Conservation (phyloP, 1,140 invertebrate genomes). For the Acromyrmex echinatior region DNA sequence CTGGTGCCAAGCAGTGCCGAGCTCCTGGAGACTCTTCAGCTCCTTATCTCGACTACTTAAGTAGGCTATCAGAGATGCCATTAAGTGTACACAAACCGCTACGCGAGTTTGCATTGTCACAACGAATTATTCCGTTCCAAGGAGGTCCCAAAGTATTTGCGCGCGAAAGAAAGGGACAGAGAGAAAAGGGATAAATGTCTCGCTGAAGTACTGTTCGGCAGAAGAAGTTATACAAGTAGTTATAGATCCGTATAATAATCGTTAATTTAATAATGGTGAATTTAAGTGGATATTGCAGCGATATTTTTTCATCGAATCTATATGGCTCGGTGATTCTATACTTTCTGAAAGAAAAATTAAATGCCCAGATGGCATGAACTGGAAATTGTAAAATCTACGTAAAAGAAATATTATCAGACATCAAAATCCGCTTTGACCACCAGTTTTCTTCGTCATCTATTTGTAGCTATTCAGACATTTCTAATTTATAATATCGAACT, state of each 20-base stretch:
- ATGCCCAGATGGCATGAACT: too few relatives aligned
- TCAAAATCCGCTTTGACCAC: too few relatives aligned
- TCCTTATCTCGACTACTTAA: conserved; percentile 73
- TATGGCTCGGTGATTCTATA: background rate
- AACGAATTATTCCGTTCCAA: conserved; percentile 33
- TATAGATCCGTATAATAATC: background rate
- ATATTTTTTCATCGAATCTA: background rate
- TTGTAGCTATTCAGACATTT: background rate
- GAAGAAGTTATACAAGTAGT: background rate
- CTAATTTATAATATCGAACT: background rate
- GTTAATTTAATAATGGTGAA: background rate
- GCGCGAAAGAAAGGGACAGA: background rate
- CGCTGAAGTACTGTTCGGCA: background rate
- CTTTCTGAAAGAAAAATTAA: too few relatives aligned
- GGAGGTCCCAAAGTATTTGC: background rate
- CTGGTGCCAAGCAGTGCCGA: conserved; percentile 3
- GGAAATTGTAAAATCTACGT: too few relatives aligned
- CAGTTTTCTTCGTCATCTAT: too few relatives aligned
- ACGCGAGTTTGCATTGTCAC: conserved; percentile 32
- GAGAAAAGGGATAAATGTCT: background rate
- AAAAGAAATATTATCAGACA: too few relatives aligned
- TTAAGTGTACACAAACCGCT: conserved; percentile 64
- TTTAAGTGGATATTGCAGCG: background rate
- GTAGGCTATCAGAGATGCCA: conserved; percentile 76
- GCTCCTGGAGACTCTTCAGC: conserved; percentile 48